phyloP scores from a whole-genome alignment of 30 jellyfish, hydroid and myxozoan species.

The Cassiopea xamachana region DNA sequence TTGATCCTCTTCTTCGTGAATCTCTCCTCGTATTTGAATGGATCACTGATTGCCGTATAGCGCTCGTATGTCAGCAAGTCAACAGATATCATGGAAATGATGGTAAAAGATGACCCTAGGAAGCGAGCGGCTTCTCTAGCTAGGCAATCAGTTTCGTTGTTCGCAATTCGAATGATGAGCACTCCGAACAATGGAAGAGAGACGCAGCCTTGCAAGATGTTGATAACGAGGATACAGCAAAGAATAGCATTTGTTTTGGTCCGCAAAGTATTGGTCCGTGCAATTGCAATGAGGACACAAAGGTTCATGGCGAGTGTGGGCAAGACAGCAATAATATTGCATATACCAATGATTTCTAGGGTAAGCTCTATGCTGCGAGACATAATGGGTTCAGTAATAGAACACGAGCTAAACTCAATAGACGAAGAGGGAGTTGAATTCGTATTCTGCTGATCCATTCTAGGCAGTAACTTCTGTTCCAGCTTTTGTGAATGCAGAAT shows the following conservation, averaged over 20 bases:
- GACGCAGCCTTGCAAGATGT: slow-evolving; percentile 36
- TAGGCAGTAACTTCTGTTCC: no score
- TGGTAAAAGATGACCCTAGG: slow-evolving; percentile 42
- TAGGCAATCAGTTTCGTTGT: slow-evolving; percentile 9
- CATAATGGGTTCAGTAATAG: not conserved
- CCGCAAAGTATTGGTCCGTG: slow-evolving; percentile 19
- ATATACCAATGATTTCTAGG: slow-evolving; percentile 5
- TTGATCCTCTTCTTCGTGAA: slow-evolving; percentile 34
- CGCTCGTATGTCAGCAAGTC: slow-evolving; percentile 56
- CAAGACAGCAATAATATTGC: slow-evolving; percentile 25
- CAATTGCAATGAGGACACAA: slow-evolving; percentile 16
- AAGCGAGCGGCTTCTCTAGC: not conserved
- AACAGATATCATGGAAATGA: slow-evolving; percentile 53
- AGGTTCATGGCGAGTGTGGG: slow-evolving; percentile 49
- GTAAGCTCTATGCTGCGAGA: not conserved
- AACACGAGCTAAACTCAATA: not conserved
- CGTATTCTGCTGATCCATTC: no score
- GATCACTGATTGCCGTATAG: slow-evolving; percentile 38
- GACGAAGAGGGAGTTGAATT: no score
- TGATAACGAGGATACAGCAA: slow-evolving; percentile 9
- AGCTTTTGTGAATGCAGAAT: no score
- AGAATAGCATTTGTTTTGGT: slow-evolving; percentile 22
- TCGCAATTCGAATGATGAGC: slow-evolving; percentile 6
- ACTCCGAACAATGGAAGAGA: slow-evolving; percentile 44
- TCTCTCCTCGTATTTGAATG: slow-evolving; percentile 21